These are phyloP conservation scores for Cairina moschata DNA, from an alignment of 2,113 vertebrate species.

Conservation along the genomic window DNA sequence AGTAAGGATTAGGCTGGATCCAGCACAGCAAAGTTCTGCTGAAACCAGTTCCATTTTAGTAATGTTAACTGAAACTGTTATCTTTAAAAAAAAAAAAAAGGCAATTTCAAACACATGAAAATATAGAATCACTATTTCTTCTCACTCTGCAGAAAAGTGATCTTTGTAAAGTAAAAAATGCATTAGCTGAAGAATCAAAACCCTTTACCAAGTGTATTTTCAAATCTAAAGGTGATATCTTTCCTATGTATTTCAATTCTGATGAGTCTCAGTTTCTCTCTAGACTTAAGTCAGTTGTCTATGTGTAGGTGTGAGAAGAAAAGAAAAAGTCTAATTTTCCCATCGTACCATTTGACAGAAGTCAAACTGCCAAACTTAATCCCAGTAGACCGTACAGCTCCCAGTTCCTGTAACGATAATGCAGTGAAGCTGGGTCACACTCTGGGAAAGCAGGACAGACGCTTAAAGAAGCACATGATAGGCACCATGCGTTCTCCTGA, in stretches of 20 bases:
- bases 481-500: neutral
- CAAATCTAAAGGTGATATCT: neutral
- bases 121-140: neutral
- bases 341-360: neutral
- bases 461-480: neutral
- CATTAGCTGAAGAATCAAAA: neutral
- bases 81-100: neutral
- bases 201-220: neutral
- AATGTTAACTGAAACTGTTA: neutral
- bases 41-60: neutral
- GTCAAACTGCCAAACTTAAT: neutral
- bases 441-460: neutral
- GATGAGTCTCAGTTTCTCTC: neutral
- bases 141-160: neutral
- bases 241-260: neutral
- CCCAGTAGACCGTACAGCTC: neutral
- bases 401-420: neutral
- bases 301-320: neutral
- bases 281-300: neutral
- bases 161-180: neutral
- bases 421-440: fast-evolving
- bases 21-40: neutral
- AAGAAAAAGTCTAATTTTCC: neutral
- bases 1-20: neutral
- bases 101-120: neutral